Conservation (phyloP, 2,888 invertebrate species). For the Leistus spinibarbis region DNA sequence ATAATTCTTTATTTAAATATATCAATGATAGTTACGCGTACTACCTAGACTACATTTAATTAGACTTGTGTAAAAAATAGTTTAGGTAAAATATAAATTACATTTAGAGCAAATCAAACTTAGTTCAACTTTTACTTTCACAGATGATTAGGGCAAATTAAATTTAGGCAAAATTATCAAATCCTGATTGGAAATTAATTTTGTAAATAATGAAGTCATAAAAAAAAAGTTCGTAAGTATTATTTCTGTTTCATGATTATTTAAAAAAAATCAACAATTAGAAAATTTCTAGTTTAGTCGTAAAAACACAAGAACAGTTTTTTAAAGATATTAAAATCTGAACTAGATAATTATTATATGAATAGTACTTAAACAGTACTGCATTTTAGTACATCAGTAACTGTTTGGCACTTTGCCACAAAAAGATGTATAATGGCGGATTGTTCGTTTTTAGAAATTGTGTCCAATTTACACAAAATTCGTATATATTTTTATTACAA, state of each 20-base stretch:
- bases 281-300: neutral
- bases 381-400: neutral
- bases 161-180: neutral
- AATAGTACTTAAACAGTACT: neutral
- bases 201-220: neutral
- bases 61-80: too few relatives aligned
- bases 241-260: neutral
- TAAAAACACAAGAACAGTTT: neutral
- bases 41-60: too few relatives aligned
- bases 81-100: too few relatives aligned
- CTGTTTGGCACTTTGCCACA: constrained; percentile 14
- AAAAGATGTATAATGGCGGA: constrained; percentile 30
- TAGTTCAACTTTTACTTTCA: too few relatives aligned
- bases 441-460: constrained; percentile 21
- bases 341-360: neutral
- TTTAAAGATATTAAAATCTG: neutral
- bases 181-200: neutral
- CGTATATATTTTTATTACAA: constrained; percentile 17
- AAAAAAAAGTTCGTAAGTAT: neutral
- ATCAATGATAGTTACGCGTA: too few relatives aligned
- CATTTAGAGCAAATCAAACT: too few relatives aligned
- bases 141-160: neutral
- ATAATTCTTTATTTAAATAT: neutral
- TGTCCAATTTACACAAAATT: constrained; percentile 17
- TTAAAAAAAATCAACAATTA: neutral